Percentiles rank a stretch among this genome's conserved stretches.
phyloP scores from a whole-genome alignment of 2,888 invertebrate species.

The Myopa tessellatipennis region DNA sequence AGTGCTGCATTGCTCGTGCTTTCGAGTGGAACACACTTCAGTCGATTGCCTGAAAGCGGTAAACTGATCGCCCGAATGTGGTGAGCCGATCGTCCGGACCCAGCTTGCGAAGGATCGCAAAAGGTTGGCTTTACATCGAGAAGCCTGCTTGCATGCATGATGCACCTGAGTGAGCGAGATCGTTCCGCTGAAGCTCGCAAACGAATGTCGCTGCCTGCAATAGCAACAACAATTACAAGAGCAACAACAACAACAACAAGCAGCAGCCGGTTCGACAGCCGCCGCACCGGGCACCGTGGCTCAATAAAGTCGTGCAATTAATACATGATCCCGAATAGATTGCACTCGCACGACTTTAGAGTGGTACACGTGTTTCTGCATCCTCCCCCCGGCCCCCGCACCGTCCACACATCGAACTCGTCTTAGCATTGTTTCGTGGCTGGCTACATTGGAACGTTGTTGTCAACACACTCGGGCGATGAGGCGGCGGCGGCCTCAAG shows the following conservation, averaged over 20 bases:
- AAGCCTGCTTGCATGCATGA: background rate
- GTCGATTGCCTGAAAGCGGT: background rate
- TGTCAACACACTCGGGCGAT: conserved; percentile 33
- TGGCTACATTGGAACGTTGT: conserved; percentile 13
- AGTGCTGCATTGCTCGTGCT: conserved; percentile 10
- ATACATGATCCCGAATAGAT: conserved; percentile 61
- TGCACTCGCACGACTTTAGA: conserved; percentile 59
- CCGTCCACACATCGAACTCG: background rate
- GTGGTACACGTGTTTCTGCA: conserved; percentile 57
- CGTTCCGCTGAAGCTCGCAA: background rate
- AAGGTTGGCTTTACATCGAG: background rate
- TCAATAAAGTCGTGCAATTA: conserved; percentile 61
- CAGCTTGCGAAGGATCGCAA: background rate
- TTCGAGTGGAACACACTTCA: conserved; percentile 6
- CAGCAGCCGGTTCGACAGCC: background rate
- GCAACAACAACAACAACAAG: background rate
- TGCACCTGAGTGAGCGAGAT: conserved; percentile 32
- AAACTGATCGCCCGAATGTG: conserved; percentile 18
- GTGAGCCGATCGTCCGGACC: background rate
- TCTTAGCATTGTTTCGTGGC: background rate
- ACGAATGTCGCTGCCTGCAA: conserved; percentile 34
- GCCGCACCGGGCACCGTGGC: conserved; percentile 20
- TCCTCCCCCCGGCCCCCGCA: conserved; percentile 26
- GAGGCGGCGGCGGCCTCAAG: conserved; percentile 6
- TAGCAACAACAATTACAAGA: conserved; percentile 25